These are phyloP conservation scores for Malachius bipustulatus DNA, from an alignment of 2,888 invertebrate genomes.

Conservation along the genomic window DNA sequence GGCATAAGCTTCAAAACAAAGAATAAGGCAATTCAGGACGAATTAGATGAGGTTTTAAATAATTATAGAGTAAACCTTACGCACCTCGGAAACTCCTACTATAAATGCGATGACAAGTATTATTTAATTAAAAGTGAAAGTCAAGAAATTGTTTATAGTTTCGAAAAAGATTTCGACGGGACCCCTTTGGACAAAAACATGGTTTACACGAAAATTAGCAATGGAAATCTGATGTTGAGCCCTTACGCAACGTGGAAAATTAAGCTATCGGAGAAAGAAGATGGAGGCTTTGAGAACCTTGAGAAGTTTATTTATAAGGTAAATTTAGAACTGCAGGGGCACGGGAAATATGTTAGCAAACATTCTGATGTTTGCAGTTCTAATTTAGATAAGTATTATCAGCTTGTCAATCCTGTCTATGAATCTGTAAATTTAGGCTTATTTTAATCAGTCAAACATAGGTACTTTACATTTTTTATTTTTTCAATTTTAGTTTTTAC, in stretches of 20 bases:
- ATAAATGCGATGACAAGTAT: conserved; percentile 5
- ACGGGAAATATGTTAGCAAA: conserved; percentile 6
- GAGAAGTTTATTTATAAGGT: not conserved
- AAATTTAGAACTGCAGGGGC: conserved; percentile 5
- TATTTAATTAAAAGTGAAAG: conserved; percentile 4
- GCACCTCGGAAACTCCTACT: conserved; percentile 7
- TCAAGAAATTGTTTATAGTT: conserved; percentile 1
- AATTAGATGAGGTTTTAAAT: not conserved
- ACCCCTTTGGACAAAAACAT: not conserved
- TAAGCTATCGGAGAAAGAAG: not conserved
- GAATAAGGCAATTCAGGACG: not conserved
- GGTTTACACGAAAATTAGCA: conserved; percentile 1
- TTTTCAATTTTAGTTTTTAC: too few relatives aligned
- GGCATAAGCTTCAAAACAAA: conserved; percentile 1
- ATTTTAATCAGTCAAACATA: too few relatives aligned
- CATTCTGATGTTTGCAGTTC: not conserved
- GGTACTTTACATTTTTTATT: too few relatives aligned
- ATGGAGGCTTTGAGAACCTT: conserved; percentile 1
- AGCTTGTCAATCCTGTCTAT: not conserved
- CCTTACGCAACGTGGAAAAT: conserved; percentile 8
- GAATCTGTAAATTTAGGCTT: too few relatives aligned
- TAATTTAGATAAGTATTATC: conserved; percentile 2
- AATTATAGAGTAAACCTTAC: conserved; percentile 3
- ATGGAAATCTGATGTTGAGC: conserved; percentile 8
- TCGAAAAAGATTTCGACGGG: conserved; percentile 5